Evolutionary conservation across 2,113 vertebrate genomes (phyloP).

Genomic region (Pelvicachromis taeniatus): DNA sequence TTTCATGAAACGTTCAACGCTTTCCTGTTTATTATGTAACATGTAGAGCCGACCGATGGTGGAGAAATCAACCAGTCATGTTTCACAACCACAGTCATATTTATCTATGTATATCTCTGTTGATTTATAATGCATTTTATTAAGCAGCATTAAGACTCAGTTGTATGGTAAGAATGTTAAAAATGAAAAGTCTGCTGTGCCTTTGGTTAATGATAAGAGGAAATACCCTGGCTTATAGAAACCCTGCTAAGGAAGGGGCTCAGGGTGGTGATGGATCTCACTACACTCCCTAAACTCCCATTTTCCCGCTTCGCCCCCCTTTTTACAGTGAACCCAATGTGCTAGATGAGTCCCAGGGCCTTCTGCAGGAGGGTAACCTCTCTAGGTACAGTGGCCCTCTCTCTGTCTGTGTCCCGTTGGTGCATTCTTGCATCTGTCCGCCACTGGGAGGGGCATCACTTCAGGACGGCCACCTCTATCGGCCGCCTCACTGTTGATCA

Average conservation of each 20-base stretch:
- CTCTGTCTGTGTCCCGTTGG: constrained; percentile 85
- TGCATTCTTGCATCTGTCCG: constrained; percentile 63
- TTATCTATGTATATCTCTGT: constrained; percentile 57
- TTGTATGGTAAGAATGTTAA: background rate
- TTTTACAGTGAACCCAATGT: constrained; percentile 99
- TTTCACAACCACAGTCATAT: constrained; percentile 42
- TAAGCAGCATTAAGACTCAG: background rate
- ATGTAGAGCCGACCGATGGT: background rate
- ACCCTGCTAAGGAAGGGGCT: background rate
- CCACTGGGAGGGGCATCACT: constrained; percentile 50
- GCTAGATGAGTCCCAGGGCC: constrained; percentile 99
- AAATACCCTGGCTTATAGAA: background rate
- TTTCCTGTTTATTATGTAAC: background rate
- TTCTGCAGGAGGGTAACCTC: constrained; percentile 97
- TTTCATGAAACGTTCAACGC: background rate
- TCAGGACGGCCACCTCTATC: constrained; percentile 39
- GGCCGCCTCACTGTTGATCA: constrained; percentile 63
- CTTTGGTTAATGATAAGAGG: background rate
- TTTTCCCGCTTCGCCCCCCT: constrained; percentile 66
- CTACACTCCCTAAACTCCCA: constrained; percentile 84
- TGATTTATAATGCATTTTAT: background rate
- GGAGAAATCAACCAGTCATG: background rate
- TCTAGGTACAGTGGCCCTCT: constrained; percentile 96
- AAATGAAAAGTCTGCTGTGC: background rate
- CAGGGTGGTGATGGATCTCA: constrained; percentile 59